Evolutionary conservation across 2,797 vertebrate genomes (phyloP).

Genomic region (Halcyon leucocephala): DNA sequence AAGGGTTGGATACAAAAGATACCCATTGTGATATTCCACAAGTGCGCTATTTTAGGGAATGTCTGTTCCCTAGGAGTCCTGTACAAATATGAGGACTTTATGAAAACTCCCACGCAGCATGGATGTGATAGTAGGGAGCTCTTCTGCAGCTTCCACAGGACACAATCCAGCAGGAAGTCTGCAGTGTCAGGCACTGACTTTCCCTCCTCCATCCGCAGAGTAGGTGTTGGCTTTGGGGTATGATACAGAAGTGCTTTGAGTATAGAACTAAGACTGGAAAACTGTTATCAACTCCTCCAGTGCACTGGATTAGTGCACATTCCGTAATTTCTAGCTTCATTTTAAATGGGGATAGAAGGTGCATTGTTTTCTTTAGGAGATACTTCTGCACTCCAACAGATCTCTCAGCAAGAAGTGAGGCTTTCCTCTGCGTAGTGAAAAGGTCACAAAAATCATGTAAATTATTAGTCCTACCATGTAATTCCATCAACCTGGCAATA

Average conservation of each 20-base stretch:
- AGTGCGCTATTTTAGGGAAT: background rate
- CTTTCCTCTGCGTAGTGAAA: background rate
- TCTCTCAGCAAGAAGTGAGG: background rate
- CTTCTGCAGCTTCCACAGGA: background rate
- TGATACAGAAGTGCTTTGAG: background rate
- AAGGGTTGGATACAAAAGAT: background rate
- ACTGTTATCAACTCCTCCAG: background rate
- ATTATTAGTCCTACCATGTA: background rate
- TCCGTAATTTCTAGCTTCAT: background rate
- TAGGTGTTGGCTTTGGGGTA: background rate
- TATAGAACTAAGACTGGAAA: background rate
- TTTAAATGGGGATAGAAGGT: background rate
- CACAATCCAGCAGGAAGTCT: background rate
- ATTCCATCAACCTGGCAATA: background rate
- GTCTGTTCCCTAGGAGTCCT: background rate
- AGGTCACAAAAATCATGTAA: background rate
- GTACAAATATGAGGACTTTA: background rate
- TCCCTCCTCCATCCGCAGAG: background rate
- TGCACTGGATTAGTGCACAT: background rate
- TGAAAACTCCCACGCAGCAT: background rate
- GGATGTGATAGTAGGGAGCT: background rate
- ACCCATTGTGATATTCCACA: background rate
- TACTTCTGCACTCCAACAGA: accelerated
- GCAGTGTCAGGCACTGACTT: background rate
- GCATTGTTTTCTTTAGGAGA: background rate